These are phyloP conservation scores for Steatocranus sp. DNA, from an alignment of 2,797 vertebrate species.

Conservation along the genomic window DNA sequence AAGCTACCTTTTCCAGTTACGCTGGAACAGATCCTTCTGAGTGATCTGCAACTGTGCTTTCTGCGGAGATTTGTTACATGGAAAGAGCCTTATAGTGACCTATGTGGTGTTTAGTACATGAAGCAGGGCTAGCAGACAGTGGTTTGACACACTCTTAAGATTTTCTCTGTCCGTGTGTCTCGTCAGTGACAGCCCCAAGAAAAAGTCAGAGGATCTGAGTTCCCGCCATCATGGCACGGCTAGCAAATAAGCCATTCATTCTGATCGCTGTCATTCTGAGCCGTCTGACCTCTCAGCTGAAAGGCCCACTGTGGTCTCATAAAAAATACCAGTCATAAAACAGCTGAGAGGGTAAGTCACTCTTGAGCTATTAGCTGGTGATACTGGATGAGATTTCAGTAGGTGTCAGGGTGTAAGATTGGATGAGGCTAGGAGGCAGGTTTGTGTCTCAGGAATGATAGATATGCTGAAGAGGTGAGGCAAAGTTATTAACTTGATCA, in stretches of 20 bases:
- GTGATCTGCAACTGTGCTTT: constrained; percentile 5
- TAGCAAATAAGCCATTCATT: constrained; percentile 66
- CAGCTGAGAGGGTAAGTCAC: constrained; percentile 55
- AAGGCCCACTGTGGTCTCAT: constrained; percentile 66
- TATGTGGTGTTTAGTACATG: constrained; percentile 31
- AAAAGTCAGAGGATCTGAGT: constrained; percentile 46
- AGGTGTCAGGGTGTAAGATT: constrained; percentile 64
- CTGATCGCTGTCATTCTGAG: constrained; percentile 57
- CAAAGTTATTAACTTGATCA: constrained; percentile 24
- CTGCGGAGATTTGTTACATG: constrained; percentile 13
- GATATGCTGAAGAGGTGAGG: constrained; percentile 29
- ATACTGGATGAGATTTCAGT: constrained; percentile 68
- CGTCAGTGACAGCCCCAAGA: constrained; percentile 34
- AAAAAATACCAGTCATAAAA: constrained; percentile 73
- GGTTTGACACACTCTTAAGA: constrained; percentile 45
- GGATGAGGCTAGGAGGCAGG: constrained; percentile 30
- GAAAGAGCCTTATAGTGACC: constrained; percentile 31
- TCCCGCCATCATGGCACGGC: constrained; percentile 58
- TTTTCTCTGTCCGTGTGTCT: constrained; percentile 31
- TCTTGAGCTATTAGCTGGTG: constrained; percentile 59
- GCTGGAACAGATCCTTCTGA: constrained; percentile 15
- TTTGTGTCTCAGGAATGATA: constrained; percentile 26
- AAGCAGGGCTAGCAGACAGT: constrained; percentile 48
- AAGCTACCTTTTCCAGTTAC: constrained; percentile 44
- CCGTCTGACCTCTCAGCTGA: constrained; percentile 61